These are phyloP conservation scores for Dasypolia templi DNA, from an alignment of 2,888 invertebrate species.

Conservation along the genomic window DNA sequence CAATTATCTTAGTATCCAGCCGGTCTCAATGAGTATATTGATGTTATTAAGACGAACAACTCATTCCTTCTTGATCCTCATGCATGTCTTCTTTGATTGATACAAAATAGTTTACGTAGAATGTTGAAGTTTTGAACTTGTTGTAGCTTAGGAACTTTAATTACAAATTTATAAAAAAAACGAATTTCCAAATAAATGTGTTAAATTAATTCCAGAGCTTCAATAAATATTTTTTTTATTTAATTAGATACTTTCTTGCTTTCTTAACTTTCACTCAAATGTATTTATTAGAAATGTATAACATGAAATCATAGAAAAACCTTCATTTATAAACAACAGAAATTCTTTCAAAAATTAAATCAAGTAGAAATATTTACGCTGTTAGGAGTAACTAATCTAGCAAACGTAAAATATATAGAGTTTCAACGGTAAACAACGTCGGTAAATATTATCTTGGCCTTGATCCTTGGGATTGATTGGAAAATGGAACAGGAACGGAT, in stretches of 20 bases:
- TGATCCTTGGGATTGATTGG: constrained; percentile 18
- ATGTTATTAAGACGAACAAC: constrained; percentile 11
- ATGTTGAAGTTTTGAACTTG: neutral
- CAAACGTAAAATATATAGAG: constrained; percentile 24
- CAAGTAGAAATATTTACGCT: constrained; percentile 6
- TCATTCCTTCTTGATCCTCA: neutral
- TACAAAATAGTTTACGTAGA: neutral
- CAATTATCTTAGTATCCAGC: constrained; percentile 7
- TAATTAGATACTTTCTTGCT: constrained; percentile 4
- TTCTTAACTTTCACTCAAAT: neutral
- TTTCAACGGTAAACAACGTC: constrained; percentile 32
- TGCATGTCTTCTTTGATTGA: neutral
- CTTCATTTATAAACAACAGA: neutral
- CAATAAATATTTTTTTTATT: neutral
- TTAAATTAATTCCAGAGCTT: constrained; percentile 3
- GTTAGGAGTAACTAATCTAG: constrained; percentile 1
- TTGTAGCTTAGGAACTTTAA: neutral
- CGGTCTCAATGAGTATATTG: neutral
- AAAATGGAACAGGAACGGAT: constrained; percentile 18
- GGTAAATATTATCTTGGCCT: constrained; percentile 50
- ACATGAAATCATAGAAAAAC: neutral
- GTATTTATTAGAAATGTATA: constrained; percentile 1
- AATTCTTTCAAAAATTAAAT: neutral
- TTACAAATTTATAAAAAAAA: too few relatives aligned
- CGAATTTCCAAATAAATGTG: too few relatives aligned